These are phyloP conservation scores for Corythucha ciliata DNA, from an alignment of 2,888 invertebrate species.

Conservation along the genomic window DNA sequence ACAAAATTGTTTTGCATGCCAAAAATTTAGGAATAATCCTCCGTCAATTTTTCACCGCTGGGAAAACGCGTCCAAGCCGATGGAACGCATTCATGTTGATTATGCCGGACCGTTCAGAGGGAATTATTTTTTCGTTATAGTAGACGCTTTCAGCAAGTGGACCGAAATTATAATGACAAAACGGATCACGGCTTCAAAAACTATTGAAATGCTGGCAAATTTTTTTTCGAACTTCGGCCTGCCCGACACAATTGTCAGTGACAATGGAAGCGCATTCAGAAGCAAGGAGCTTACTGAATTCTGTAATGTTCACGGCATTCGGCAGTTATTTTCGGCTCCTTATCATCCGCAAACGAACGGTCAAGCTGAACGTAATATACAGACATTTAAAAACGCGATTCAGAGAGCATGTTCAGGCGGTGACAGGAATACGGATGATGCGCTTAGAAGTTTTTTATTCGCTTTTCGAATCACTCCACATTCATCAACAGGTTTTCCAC, in stretches of 20 bases:
- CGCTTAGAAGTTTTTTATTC: too few relatives aligned
- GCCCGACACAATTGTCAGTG: not conserved
- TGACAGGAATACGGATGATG: too few relatives aligned
- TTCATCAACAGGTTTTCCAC: too few relatives aligned
- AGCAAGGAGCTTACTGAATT: not conserved
- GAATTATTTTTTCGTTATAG: constrained; percentile 16
- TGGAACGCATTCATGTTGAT: constrained; percentile 18
- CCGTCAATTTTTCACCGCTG: constrained; percentile 16
- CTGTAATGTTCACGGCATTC: too few relatives aligned
- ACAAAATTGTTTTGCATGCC: not conserved
- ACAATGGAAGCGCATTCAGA: constrained; percentile 4
- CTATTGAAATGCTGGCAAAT: not conserved
- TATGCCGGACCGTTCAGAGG: constrained; percentile 24
- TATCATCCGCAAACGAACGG: too few relatives aligned
- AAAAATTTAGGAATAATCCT: constrained; percentile 5
- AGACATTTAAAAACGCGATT: too few relatives aligned
- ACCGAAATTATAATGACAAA: constrained; percentile 9
- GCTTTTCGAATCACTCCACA: too few relatives aligned
- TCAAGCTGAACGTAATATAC: too few relatives aligned
- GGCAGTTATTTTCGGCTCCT: too few relatives aligned
- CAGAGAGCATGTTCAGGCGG: too few relatives aligned
- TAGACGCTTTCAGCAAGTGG: constrained; percentile 24
- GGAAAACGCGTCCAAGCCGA: constrained; percentile 1
- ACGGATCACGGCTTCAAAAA: constrained; percentile 4
- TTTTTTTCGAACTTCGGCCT: constrained; percentile 6